These are phyloP conservation scores for Oligia latruncula DNA, from an alignment of 2,888 invertebrate species.

Conservation along the genomic window DNA sequence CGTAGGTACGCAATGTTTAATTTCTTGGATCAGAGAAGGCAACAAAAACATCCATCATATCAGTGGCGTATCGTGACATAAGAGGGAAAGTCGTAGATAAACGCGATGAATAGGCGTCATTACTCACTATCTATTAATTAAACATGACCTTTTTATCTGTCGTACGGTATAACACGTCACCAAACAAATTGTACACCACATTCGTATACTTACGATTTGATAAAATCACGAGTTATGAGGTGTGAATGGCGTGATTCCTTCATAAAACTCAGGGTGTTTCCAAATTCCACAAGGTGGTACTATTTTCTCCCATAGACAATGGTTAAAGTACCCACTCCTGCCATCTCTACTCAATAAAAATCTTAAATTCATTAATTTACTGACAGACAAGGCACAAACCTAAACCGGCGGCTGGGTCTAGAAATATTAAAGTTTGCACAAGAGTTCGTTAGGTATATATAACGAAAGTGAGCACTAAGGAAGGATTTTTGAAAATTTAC, in stretches of 20 bases:
- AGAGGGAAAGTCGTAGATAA: slow-evolving; percentile 51
- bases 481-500: background rate
- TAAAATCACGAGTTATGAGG: background rate
- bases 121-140: slow-evolving; percentile 46
- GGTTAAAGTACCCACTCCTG: background rate
- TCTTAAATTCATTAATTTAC: background rate
- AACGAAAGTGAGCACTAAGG: background rate
- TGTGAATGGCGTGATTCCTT: slow-evolving; percentile 5
- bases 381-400: background rate
- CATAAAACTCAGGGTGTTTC: background rate
- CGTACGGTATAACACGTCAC: slow-evolving; percentile 20
- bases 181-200: slow-evolving; percentile 1
- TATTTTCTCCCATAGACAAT: background rate
- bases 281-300: background rate
- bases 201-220: background rate
- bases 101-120: slow-evolving; percentile 13
- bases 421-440: background rate
- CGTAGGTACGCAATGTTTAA: background rate
- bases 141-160: slow-evolving; percentile 30
- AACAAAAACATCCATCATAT: slow-evolving; percentile 22
- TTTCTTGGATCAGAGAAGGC: slow-evolving; percentile 7
- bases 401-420: background rate
- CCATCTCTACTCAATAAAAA: background rate
- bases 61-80: slow-evolving; percentile 22
- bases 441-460: background rate